Conservation (phyloP, 2,797 vertebrate genomes). For the Fratercula arctica region DNA sequence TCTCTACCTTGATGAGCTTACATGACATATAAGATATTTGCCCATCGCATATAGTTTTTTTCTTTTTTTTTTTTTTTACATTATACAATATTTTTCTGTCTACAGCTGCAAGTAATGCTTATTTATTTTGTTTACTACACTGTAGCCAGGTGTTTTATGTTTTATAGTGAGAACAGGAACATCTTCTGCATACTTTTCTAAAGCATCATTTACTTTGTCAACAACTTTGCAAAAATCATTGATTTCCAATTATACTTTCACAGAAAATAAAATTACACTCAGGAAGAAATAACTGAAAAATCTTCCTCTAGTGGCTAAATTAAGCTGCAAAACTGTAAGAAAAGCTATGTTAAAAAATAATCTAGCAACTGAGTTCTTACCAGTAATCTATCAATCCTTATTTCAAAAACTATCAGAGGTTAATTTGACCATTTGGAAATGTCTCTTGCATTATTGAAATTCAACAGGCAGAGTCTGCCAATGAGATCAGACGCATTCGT, state of each 20-base stretch:
- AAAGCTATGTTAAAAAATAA: background rate
- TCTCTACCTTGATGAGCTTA: background rate
- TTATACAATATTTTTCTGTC: background rate
- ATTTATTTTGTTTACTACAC: background rate
- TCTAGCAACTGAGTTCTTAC: background rate
- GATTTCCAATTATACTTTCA: background rate
- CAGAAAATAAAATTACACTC: slow-evolving; percentile 41
- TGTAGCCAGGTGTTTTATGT: background rate
- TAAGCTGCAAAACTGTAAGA: background rate
- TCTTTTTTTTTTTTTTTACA: background rate
- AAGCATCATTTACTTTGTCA: background rate
- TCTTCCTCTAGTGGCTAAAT: background rate
- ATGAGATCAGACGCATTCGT: background rate
- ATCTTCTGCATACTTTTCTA: background rate
- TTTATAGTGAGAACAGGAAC: background rate
- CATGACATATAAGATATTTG: background rate
- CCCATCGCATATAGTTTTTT: background rate
- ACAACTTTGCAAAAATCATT: background rate
- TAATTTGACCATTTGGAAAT: background rate
- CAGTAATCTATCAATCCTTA: background rate
- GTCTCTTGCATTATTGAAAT: background rate
- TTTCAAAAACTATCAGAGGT: background rate
- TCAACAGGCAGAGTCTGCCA: background rate
- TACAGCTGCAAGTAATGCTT: background rate
- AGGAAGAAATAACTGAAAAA: background rate